These are phyloP conservation scores for Drosophila littoralis DNA, from an alignment of 1,140 invertebrate genomes.

Conservation along the genomic window DNA sequence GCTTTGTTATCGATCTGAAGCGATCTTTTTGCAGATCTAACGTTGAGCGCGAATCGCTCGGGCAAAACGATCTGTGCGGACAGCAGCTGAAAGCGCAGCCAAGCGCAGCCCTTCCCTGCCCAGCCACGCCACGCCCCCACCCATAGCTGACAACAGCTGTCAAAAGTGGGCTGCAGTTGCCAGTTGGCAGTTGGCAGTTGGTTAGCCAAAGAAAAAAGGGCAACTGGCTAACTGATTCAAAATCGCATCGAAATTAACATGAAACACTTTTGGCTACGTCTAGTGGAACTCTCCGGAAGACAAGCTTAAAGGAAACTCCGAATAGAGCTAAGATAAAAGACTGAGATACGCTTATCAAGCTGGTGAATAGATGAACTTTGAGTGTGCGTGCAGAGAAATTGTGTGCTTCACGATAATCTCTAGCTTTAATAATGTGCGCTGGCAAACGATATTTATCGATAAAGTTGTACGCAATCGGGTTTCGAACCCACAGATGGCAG, in stretches of 20 bases:
- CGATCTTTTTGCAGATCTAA: conserved; percentile 21
- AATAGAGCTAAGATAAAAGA: not conserved
- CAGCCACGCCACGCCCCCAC: not conserved
- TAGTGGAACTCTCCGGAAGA: not conserved
- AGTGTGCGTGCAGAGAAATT: too few relatives aligned
- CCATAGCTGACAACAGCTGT: conserved; percentile 6
- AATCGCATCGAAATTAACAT: conserved; percentile 9
- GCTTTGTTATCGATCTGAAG: conserved; percentile 38
- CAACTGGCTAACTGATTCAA: conserved; percentile 12
- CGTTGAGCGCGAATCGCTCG: conserved; percentile 4
- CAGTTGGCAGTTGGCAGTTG: not conserved
- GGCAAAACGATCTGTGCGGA: conserved; percentile 6
- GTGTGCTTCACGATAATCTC: too few relatives aligned
- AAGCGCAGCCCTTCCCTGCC: conserved; percentile 9
- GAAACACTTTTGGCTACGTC: not conserved
- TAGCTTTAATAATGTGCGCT: too few relatives aligned
- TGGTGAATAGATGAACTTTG: too few relatives aligned
- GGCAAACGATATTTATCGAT: too few relatives aligned
- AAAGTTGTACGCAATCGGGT: too few relatives aligned
- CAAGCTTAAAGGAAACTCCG: too few relatives aligned
- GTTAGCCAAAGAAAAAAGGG: not conserved
- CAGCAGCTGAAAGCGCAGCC: conserved; percentile 25
- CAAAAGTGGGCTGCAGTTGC: conserved; percentile 2
- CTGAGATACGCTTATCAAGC: not conserved
- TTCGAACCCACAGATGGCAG: too few relatives aligned